These are phyloP conservation scores for Parus major DNA, from an alignment of 2,113 vertebrate species.

Conservation along the genomic window DNA sequence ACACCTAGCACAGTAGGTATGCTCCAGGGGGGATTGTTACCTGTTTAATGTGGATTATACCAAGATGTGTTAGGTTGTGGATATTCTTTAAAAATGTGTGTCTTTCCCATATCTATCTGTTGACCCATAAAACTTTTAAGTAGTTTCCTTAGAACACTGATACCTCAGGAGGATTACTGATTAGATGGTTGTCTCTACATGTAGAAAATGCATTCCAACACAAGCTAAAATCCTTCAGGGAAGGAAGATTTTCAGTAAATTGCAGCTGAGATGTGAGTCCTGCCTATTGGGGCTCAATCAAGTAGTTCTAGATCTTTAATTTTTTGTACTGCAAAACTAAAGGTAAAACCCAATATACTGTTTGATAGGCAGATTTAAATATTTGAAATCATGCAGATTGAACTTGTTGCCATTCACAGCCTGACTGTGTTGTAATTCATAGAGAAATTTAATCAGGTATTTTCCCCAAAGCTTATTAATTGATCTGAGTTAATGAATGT, in stretches of 20 bases:
- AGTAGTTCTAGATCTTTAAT: constrained; percentile 68
- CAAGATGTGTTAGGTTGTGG: constrained; percentile 66
- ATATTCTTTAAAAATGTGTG: constrained; percentile 65
- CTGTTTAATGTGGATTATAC: constrained; percentile 62
- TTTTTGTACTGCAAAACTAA: constrained; percentile 66
- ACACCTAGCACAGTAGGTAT: constrained; percentile 42
- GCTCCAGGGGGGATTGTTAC: neutral
- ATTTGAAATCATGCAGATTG: constrained; percentile 66
- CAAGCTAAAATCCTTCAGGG: constrained; percentile 74
- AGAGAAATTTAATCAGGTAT: constrained; percentile 78
- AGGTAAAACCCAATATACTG: constrained; percentile 73
- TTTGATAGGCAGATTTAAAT: constrained; percentile 70
- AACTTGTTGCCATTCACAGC: constrained; percentile 75
- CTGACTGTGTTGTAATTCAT: constrained; percentile 70
- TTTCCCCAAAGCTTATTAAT: constrained; percentile 60
- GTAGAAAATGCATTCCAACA: constrained; percentile 68
- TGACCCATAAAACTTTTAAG: constrained; percentile 69
- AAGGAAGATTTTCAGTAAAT: constrained; percentile 71
- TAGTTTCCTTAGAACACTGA: constrained; percentile 68
- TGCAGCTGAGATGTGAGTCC: constrained; percentile 70
- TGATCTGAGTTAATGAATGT: constrained; percentile 70
- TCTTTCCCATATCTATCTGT: constrained; percentile 19
- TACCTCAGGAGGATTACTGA: constrained; percentile 68
- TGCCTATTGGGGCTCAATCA: constrained; percentile 64
- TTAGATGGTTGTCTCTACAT: constrained; percentile 65